Conservation (phyloP, 2,113 vertebrate species). For the Hoplias malabaricus region DNA sequence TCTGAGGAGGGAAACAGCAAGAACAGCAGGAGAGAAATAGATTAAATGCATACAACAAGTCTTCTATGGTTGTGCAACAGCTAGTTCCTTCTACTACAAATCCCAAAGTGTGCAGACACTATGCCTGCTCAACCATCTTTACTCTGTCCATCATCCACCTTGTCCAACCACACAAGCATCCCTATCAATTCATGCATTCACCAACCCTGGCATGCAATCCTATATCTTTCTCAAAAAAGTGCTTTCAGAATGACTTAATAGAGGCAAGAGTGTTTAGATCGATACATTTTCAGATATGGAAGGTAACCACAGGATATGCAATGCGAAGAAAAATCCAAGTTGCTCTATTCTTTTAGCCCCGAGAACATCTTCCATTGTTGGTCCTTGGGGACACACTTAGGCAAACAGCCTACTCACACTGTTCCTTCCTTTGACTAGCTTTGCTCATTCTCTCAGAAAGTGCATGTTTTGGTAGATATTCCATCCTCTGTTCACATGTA, state of each 20-base stretch:
- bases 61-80: too few species aligned
- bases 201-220: not conserved
- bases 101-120: too few species aligned
- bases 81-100: too few species aligned
- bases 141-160: too few species aligned
- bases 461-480: not conserved
- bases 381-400: constrained; percentile 28
- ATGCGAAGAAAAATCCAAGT: not conserved
- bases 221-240: not conserved
- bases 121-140: too few species aligned
- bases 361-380: not conserved
- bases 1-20: too few species aligned
- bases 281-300: not conserved
- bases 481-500: not conserved
- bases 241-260: not conserved
- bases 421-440: not conserved
- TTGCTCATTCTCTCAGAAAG: not conserved
- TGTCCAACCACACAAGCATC: too few species aligned
- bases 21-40: too few species aligned
- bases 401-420: constrained; percentile 29
- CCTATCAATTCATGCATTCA: too few species aligned
- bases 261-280: not conserved
- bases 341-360: not conserved
- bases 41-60: too few species aligned
- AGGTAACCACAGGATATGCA: not conserved